phyloP scores from a whole-genome alignment of 2,113 vertebrate genomes.

The Amphiprion ocellaris region DNA sequence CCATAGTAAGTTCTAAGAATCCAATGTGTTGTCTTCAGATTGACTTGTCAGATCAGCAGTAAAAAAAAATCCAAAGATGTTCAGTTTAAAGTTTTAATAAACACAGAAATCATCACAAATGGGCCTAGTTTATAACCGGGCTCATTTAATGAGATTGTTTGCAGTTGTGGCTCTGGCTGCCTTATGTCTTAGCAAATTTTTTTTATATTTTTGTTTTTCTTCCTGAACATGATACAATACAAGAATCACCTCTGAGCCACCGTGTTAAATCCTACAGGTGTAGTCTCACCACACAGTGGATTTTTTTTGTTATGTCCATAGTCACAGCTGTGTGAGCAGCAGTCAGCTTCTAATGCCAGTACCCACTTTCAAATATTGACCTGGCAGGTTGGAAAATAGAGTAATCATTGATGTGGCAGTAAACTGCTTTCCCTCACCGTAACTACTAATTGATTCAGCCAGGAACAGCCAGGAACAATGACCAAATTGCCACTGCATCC shows the following conservation, averaged over 20 bases:
- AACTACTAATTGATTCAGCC: conserved; percentile 66
- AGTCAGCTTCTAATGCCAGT: conserved; percentile 50
- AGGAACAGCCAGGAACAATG: conserved; percentile 56
- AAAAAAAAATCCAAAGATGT: conserved; percentile 1
- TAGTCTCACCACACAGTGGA: conserved; percentile 30
- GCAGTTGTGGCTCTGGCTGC: background rate
- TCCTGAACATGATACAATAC: background rate
- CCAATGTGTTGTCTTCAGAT: background rate
- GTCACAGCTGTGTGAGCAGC: conserved; percentile 52
- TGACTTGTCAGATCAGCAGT: background rate
- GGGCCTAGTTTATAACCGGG: background rate
- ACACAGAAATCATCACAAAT: conserved; percentile 1
- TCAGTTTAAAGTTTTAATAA: background rate
- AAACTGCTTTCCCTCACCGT: conserved; percentile 63
- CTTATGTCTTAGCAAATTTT: background rate
- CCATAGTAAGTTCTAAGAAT: background rate
- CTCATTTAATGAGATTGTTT: background rate
- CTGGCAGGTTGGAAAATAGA: conserved; percentile 73
- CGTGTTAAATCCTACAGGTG: conserved; percentile 30
- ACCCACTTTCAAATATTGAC: conserved; percentile 74
- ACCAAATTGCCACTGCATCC: conserved; percentile 48
- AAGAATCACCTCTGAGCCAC: conserved; percentile 17
- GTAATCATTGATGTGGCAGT: conserved; percentile 75
- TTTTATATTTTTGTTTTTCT: conserved; percentile 1
- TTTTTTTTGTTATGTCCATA: conserved; percentile 42